phyloP scores from a whole-genome alignment of 2,113 vertebrate genomes.

The Oxygymnocypris stewartii region DNA sequence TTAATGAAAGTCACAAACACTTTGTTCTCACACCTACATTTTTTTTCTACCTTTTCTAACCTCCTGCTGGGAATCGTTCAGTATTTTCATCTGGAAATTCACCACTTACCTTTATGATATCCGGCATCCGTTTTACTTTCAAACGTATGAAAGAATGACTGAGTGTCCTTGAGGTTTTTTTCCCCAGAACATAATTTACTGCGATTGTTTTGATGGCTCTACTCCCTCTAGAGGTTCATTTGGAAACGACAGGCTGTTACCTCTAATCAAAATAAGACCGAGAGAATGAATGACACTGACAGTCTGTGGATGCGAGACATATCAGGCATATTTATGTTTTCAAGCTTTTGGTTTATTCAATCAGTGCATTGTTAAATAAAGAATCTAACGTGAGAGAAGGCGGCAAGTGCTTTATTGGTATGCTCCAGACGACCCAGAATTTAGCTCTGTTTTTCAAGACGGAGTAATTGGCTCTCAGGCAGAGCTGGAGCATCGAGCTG shows the following conservation, averaged over 20 bases:
- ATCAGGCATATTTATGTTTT: not conserved
- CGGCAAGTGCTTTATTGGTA: not conserved
- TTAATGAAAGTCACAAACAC: conserved; percentile 49
- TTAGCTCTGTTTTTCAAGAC: not conserved
- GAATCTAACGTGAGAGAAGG: not conserved
- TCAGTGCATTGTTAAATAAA: not conserved
- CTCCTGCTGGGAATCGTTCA: not conserved
- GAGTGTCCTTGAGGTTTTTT: not conserved
- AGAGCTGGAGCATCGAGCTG: not conserved
- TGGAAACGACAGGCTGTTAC: not conserved
- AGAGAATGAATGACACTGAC: not conserved
- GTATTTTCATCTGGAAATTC: not conserved
- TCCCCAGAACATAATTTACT: not conserved
- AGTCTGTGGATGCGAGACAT: not conserved
- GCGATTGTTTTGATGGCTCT: not conserved
- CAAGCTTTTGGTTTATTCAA: not conserved
- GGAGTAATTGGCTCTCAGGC: conserved; percentile 11
- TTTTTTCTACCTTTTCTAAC: not conserved
- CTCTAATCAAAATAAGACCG: not conserved
- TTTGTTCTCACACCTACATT: not conserved
- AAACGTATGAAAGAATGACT: not conserved
- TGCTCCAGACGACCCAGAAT: not conserved
- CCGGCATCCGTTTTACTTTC: not conserved
- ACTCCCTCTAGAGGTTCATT: not conserved
- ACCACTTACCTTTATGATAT: not conserved